Evolutionary conservation across 2,113 vertebrate species (phyloP), one percentile per base, ranked within the genome.

Genomic region (Chamaea fasciata): DNA sequence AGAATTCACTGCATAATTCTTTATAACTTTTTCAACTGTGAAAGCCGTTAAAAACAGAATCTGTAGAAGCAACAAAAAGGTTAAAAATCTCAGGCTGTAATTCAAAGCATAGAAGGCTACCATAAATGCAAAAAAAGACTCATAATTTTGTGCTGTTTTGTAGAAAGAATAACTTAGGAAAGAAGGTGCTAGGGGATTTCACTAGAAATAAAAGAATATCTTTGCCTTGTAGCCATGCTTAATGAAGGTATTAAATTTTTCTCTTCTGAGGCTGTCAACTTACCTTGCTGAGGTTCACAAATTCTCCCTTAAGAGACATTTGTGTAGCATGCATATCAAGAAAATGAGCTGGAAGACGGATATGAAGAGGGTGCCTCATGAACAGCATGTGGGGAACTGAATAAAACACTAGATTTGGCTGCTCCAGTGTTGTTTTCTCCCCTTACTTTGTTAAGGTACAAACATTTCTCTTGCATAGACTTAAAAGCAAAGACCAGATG

Each of bases 151-250:
- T 67, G 52, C 7, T 2, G 15, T 56, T 93, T 63, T 52, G 39
- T 22, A 81, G 60, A 49, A 95, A 87, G 52, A 91, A 84, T 56
- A 94, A 93, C 47, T 83, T 90, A 13, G 22, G 60, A 85, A 92
- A 81, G 52, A 76, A 86, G 57, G 41, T 22, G 26, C 18, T 83
- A 7, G 15, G 83, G 85, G 93, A 93, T 83, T 95, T 90, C 39
- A 44, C 27, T 55, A 60, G 82, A 88, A 90, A 87, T 68, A n/a
- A 78, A 93, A 83, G 56, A 95, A 5, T 69, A 75, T 80, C 41
- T 94, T 63, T 94, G 85, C 88, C 90, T 96, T 47, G 60, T 95
- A 90, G 73, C 85, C 64, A 80, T 71, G 75, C 76, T 81, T 96
- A 95, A 94, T 81, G 64, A 95, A 89, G 33, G 79, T 60, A 88